phyloP scores from a whole-genome alignment of 2,888 invertebrate species.

The Nasonovia ribisnigri region DNA sequence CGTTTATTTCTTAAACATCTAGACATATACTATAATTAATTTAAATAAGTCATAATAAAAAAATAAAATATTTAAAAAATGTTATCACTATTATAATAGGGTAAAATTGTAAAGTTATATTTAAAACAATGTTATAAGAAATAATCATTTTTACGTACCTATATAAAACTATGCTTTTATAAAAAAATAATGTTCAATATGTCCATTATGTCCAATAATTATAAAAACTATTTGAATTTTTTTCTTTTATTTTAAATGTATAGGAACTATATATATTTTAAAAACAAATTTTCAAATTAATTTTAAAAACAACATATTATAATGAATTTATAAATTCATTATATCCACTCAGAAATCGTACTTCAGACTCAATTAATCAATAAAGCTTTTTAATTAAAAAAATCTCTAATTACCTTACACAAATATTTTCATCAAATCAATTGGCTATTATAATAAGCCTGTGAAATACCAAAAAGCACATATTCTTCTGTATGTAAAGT shows the following conservation, averaged over 20 bases:
- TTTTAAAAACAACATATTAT: not conserved
- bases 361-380: not conserved
- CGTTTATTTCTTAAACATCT: too few relatives aligned
- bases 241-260: not conserved
- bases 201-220: not conserved
- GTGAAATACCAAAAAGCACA: not conserved
- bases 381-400: slow-evolving; percentile 3
- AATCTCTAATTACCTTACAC: not conserved
- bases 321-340: not conserved
- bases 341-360: not conserved
- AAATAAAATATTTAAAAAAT: too few relatives aligned
- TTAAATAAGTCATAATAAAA: too few relatives aligned
- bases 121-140: not conserved
- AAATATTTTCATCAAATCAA: not conserved
- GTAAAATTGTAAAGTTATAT: too few relatives aligned
- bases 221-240: not conserved
- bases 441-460: not conserved
- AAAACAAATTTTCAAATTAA: not conserved
- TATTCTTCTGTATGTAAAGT: not conserved
- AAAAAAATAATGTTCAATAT: not conserved
- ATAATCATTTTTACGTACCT: not conserved
- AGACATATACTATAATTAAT: too few relatives aligned
- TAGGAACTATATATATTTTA: too few relatives aligned
- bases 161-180: not conserved
- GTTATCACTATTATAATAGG: too few relatives aligned